phyloP scores from a whole-genome alignment of 1,140 invertebrate genomes.

The Liolophura sinensis region DNA sequence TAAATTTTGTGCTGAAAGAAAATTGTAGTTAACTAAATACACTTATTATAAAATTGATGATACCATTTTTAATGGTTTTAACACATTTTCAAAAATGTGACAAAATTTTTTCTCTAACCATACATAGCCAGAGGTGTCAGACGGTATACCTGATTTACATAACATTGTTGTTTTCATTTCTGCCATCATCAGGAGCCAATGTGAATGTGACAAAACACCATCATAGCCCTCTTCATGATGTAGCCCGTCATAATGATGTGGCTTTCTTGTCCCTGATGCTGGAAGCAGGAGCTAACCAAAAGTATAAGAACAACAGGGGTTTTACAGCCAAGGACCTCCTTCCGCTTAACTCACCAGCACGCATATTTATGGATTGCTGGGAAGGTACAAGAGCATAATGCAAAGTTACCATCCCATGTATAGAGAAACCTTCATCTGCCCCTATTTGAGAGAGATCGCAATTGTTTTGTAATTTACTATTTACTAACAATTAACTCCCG shows the following conservation, averaged over 20 bases:
- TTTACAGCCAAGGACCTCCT: conserved; percentile 28
- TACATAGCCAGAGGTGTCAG: too few relatives aligned
- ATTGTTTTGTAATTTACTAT: background rate
- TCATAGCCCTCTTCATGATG: conserved; percentile 49
- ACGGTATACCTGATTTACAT: too few relatives aligned
- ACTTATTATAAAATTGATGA: too few relatives aligned
- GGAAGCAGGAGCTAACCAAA: conserved; percentile 37
- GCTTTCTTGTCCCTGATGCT: conserved; percentile 32
- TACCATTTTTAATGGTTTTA: too few relatives aligned
- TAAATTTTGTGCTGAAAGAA: too few relatives aligned
- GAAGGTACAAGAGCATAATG: conserved; percentile 32
- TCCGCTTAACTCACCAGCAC: conserved; percentile 18
- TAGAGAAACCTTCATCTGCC: background rate
- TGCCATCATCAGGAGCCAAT: conserved; percentile 33
- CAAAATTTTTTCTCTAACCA: too few relatives aligned
- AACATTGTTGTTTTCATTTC: too few relatives aligned
- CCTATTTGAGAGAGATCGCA: background rate
- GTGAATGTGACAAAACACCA: conserved; percentile 51
- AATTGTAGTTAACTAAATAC: too few relatives aligned
- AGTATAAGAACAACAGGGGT: conserved; percentile 32
- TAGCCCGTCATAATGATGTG: conserved; percentile 32
- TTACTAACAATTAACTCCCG: background rate
- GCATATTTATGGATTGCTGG: conserved; percentile 31
- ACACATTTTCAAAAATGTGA: too few relatives aligned
- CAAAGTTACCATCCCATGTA: background rate